A percentile compares a stretch with the other conserved stretches of the same genome.
Evolutionary conservation across 53 echinoderm and acorn worm species (phyloP).

Genomic region (Echinometra lucunter): DNA sequence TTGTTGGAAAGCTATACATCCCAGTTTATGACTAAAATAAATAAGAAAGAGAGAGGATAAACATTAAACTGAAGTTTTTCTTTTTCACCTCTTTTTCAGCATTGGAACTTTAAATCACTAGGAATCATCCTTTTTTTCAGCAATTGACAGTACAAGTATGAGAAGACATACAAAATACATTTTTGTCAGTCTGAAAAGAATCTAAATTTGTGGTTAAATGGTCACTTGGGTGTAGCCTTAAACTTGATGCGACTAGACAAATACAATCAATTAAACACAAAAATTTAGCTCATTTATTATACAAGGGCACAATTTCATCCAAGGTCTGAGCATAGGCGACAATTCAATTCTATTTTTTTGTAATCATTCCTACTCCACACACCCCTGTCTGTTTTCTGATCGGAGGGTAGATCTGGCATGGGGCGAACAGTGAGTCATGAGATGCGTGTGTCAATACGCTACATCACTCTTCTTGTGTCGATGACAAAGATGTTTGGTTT

Average conservation of each 20-base stretch:
- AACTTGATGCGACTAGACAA: background rate
- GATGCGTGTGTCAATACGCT: background rate
- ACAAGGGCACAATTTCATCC: background rate
- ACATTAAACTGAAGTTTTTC: background rate
- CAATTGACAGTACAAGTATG: too few species aligned
- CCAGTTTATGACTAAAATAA: background rate
- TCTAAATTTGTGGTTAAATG: slow-evolving; percentile 4
- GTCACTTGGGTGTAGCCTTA: background rate
- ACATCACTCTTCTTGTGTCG: background rate
- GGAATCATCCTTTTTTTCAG: too few species aligned
- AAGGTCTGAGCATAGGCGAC: background rate
- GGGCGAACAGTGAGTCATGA: background rate
- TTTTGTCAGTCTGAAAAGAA: background rate
- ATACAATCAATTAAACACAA: slow-evolving; percentile 17
- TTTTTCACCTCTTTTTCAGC: background rate
- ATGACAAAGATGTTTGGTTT: slow-evolving; percentile 41
- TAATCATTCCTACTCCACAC: background rate
- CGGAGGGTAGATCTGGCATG: background rate
- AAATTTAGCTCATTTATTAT: slow-evolving; percentile 2
- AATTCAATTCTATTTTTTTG: background rate
- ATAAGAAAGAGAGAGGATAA: background rate
- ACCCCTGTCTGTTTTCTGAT: background rate
- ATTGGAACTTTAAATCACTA: background rate
- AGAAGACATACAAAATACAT: background rate
- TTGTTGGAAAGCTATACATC: background rate